A percentile compares a stretch with the other conserved stretches of the same genome.
Evolutionary conservation across 2,113 vertebrate genomes (phyloP).

Genomic region (Triplophysa siluroides): DNA sequence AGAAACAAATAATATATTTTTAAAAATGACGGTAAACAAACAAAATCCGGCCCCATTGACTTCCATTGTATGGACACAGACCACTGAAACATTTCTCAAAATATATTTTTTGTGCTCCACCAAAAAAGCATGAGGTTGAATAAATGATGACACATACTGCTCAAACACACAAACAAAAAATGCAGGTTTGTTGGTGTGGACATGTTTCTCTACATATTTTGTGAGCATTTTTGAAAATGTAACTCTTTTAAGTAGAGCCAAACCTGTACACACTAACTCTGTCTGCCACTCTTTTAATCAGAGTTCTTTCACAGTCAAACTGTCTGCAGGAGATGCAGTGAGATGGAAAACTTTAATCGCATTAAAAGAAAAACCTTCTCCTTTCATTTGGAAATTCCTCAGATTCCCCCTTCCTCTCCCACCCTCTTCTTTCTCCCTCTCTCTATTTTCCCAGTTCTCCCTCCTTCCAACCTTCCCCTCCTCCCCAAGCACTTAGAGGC

Average conservation of each 20-base stretch:
- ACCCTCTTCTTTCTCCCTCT: slow-evolving; percentile 54
- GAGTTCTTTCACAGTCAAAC: slow-evolving; percentile 68
- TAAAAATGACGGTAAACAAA: too few species aligned
- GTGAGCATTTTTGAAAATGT: too few species aligned
- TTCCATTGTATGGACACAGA: too few species aligned
- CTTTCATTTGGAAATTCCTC: slow-evolving; percentile 83
- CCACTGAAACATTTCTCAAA: too few species aligned
- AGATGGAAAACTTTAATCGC: slow-evolving; percentile 83
- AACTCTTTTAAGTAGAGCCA: neutral
- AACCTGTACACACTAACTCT: slow-evolving; percentile 21
- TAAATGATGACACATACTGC: too few species aligned
- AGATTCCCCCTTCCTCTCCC: slow-evolving; percentile 56
- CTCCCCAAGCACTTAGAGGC: slow-evolving; percentile 59
- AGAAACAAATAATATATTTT: too few species aligned
- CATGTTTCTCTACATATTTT: too few species aligned
- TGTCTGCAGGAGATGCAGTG: slow-evolving; percentile 74
- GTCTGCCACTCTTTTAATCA: slow-evolving; percentile 48
- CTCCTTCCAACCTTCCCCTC: slow-evolving; percentile 11
- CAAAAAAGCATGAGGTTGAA: too few species aligned
- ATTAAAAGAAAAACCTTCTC: slow-evolving; percentile 79
- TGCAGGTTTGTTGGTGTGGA: too few species aligned
- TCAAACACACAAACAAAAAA: too few species aligned
- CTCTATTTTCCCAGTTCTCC: slow-evolving; percentile 40
- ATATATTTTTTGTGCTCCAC: too few species aligned
- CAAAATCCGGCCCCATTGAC: too few species aligned